Evolutionary conservation across 2,113 vertebrate species (phyloP).

Genomic region (Centropus unirufus): DNA sequence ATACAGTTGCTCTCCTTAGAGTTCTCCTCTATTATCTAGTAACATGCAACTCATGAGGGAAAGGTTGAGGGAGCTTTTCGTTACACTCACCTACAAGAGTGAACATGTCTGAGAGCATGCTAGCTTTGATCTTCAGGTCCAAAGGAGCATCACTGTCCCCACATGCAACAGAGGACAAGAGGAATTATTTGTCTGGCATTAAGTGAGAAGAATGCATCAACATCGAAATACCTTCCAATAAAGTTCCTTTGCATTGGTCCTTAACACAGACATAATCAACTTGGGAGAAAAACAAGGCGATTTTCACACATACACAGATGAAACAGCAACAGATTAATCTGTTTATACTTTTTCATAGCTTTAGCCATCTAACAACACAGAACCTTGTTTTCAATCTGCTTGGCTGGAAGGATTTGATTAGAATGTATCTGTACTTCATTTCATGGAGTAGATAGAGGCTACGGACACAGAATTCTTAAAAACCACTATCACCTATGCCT

Average conservation of each 20-base stretch:
- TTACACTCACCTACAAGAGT: slow-evolving; percentile 93
- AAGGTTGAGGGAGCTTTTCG: background rate
- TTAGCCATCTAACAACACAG: background rate
- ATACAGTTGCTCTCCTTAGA: background rate
- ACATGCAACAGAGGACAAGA: slow-evolving; percentile 35
- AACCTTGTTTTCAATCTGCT: background rate
- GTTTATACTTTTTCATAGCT: background rate
- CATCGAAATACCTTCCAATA: background rate
- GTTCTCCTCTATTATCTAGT: background rate
- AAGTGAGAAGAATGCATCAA: background rate
- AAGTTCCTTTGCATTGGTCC: background rate
- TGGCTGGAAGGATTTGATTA: background rate
- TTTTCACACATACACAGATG: background rate
- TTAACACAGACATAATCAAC: background rate
- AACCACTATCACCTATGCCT: background rate
- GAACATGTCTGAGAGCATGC: slow-evolving; percentile 99
- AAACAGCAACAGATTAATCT: background rate
- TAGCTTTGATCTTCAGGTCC: slow-evolving; percentile 99
- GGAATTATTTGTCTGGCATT: slow-evolving; percentile 15
- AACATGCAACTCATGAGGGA: background rate
- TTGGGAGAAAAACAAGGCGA: background rate
- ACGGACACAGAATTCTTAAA: background rate
- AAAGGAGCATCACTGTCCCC: slow-evolving; percentile 90
- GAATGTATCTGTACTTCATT: background rate
- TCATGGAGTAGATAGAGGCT: background rate